Base-by-base conservation (phyloP, 1,140 invertebrate genomes). In the Tetramorium alpestre region DNA sequence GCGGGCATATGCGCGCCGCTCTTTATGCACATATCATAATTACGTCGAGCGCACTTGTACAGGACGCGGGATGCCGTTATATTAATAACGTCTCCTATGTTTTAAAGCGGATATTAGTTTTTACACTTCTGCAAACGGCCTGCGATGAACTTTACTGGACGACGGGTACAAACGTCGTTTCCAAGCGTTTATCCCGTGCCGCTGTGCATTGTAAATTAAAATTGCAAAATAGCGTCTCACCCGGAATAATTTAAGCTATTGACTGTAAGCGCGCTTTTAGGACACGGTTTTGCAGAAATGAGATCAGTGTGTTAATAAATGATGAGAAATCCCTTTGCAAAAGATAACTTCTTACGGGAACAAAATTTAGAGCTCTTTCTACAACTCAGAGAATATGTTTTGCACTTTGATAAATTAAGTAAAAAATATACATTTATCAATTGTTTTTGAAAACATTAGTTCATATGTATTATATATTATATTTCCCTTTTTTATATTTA, bases 71-170 rank as follows among this genome's bases (percentile, higher is more conserved):
- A 84, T 41, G 44, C 54, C 25, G 67, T 58, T 82, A 73, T 16
- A 73, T 73, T 84, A 84, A 84, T 84, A 60, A 56, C 80, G 69
- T 62, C 69, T 75, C 69, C 54, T 22, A n/a, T 54, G 44, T 84
- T 75, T 84, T 84, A 84, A 82, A 84, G 80, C 69, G 69, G 56
- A 84, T 84, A 84, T 84, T 84, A 84, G 69, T 84, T 84, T 84
- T 84, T 84, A 84, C 54, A 38, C 54, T 18, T 38, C 22, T 22
- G 64, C 65, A 47, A 64, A 49, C 56, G 41, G 62, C 56, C 8
- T 33, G 56, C 41, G 41, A 69, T 72, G 67, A 82, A 82, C 54
- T 82, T 82, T 82, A 11, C 67, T 25, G 22, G 47, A 54, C 64
- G 47, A n/a, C 33, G 18, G 16, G 16, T 7, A 38, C n/a, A 69